phyloP scores from a whole-genome alignment of 2,797 vertebrate genomes.

The Cyclopterus lumpus region DNA sequence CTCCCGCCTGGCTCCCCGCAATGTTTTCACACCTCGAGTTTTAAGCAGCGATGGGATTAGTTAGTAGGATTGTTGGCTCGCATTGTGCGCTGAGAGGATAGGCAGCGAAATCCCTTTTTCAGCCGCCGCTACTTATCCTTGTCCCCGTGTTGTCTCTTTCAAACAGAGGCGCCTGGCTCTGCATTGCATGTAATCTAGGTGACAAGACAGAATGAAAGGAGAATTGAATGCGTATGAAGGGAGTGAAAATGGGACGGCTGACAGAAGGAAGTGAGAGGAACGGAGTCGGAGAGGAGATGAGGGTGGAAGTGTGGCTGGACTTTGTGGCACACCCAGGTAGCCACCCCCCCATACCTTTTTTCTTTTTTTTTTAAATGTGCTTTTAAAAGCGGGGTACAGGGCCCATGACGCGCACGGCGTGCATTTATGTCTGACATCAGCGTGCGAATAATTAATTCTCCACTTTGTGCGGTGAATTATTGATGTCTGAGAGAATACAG shows the following conservation, averaged over 20 bases:
- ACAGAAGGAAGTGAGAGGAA: constrained; percentile 49
- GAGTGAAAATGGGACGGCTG: constrained; percentile 67
- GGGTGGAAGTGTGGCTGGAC: constrained; percentile 37
- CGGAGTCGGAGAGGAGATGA: constrained; percentile 34
- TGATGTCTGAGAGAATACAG: constrained; percentile 78
- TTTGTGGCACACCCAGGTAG: constrained; percentile 30
- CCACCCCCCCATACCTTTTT: no score
- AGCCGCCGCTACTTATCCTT: constrained; percentile 82
- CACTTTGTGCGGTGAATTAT: constrained; percentile 83
- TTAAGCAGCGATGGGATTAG: constrained; percentile 83
- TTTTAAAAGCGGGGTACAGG: constrained; percentile 60
- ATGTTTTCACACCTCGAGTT: constrained; percentile 75
- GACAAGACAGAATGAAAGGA: constrained; percentile 78
- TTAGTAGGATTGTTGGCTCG: constrained; percentile 82
- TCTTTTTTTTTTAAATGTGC: constrained; percentile 27
- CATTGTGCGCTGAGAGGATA: constrained; percentile 83
- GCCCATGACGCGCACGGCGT: constrained; percentile 50
- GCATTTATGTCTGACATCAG: constrained; percentile 76
- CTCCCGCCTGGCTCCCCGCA: constrained; percentile 57
- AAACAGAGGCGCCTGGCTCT: constrained; percentile 78
- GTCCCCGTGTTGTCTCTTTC: constrained; percentile 82
- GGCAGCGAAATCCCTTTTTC: constrained; percentile 85
- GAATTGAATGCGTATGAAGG: constrained; percentile 74
- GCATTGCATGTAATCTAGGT: constrained; percentile 84
- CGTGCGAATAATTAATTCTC: constrained; percentile 80